These are phyloP conservation scores for Hyalella azteca DNA, from an alignment of 2,888 invertebrate species.

Conservation along the genomic window DNA sequence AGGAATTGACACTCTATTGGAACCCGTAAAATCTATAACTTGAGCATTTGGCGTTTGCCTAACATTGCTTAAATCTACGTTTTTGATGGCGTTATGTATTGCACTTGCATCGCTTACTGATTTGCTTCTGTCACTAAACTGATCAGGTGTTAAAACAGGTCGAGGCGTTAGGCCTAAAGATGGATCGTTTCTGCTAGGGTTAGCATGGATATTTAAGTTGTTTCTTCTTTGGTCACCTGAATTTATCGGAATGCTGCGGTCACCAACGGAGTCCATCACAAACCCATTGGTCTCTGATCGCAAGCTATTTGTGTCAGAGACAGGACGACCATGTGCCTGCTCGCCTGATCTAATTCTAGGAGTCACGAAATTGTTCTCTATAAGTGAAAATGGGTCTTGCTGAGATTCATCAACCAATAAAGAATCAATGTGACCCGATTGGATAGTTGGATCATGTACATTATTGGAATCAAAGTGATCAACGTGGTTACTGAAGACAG, in stretches of 20 bases:
- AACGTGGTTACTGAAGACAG: background rate
- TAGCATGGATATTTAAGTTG: background rate
- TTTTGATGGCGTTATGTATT: conserved; percentile 5
- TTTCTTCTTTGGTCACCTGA: background rate
- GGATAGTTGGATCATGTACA: background rate
- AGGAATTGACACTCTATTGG: conserved; percentile 2
- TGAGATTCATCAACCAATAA: background rate
- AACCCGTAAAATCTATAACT: conserved; percentile 5
- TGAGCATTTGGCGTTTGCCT: conserved; percentile 10
- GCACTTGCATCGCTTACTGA: background rate
- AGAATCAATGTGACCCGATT: background rate
- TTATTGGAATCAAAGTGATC: conserved; percentile 1
- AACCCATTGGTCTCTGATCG: background rate
- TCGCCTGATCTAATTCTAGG: background rate
- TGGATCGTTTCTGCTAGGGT: background rate
- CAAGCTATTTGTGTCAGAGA: background rate
- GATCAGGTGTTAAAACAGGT: background rate
- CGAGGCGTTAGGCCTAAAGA: background rate
- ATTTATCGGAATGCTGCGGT: background rate
- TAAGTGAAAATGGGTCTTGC: background rate
- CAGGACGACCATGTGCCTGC: background rate
- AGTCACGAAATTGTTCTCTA: background rate
- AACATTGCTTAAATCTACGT: background rate
- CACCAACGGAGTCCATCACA: background rate
- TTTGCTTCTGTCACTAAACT: background rate